phyloP scores from a whole-genome alignment of 2,113 vertebrate genomes.

The Lampris incognitus region DNA sequence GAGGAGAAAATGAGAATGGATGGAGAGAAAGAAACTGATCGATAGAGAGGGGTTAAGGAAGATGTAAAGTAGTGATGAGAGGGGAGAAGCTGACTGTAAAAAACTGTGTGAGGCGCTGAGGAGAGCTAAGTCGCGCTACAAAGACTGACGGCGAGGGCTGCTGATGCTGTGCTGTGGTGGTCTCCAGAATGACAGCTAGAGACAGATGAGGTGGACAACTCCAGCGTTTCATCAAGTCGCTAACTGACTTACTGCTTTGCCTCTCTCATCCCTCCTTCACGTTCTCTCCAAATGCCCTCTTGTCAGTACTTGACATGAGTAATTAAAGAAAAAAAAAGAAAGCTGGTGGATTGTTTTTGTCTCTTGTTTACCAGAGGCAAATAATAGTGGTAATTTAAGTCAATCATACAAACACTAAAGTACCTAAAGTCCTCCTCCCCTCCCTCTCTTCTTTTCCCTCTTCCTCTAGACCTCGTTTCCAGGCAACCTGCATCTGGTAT shows the following conservation, averaged over 20 bases:
- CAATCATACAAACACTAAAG: neutral
- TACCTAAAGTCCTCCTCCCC: neutral
- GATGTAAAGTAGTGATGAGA: slow-evolving; percentile 13
- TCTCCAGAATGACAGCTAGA: too few species aligned
- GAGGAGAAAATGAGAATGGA: neutral
- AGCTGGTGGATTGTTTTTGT: too few species aligned
- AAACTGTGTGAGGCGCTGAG: slow-evolving; percentile 25
- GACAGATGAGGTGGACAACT: slow-evolving; percentile 12
- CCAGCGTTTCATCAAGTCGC: neutral
- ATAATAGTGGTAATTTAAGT: too few species aligned
- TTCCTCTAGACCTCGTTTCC: slow-evolving; percentile 90
- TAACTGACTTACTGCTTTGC: slow-evolving; percentile 15
- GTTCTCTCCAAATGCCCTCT: too few species aligned
- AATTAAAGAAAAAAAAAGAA: too few species aligned
- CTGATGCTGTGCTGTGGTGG: slow-evolving; percentile 43
- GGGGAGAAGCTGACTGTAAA: slow-evolving; percentile 15
- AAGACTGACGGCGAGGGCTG: slow-evolving; percentile 52
- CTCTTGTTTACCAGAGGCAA: too few species aligned
- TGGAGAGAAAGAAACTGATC: neutral
- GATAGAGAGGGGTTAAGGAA: slow-evolving; percentile 4
- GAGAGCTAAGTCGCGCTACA: slow-evolving; percentile 12
- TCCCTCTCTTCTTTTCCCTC: neutral
- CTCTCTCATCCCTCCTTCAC: neutral
- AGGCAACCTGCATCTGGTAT: slow-evolving; percentile 92
- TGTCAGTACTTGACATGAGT: too few species aligned